Evolutionary conservation across 2,797 vertebrate species (phyloP).

Genomic region (Chaenodraco wilsoni): DNA sequence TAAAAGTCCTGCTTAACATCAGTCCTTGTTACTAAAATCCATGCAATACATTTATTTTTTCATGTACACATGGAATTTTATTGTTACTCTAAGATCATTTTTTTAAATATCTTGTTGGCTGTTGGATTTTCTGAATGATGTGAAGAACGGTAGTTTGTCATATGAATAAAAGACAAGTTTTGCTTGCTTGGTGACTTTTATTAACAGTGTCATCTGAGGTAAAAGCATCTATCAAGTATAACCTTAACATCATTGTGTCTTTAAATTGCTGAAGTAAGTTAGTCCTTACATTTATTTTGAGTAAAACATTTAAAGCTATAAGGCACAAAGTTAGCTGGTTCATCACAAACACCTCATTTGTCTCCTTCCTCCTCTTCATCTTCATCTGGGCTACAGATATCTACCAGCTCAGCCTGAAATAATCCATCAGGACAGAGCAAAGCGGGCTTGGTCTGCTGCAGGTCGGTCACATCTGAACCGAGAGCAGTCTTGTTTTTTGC

Average conservation of each 20-base stretch:
- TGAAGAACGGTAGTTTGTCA: conserved; percentile 16
- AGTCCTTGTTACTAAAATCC: conserved; percentile 2
- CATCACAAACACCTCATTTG: conserved; percentile 2
- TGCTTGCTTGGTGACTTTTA: conserved; percentile 22
- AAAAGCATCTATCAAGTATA: neutral
- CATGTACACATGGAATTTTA: conserved; percentile 7
- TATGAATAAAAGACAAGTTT: conserved; percentile 47
- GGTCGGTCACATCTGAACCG: conserved; percentile 24
- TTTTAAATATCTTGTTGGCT: conserved; percentile 10
- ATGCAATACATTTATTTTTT: neutral
- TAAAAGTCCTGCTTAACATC: neutral
- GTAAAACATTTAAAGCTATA: neutral
- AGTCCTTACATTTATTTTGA: neutral
- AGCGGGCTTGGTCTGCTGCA: conserved; percentile 10
- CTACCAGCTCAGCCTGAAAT: conserved; percentile 63
- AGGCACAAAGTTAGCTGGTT: neutral
- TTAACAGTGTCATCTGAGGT: conserved; percentile 10
- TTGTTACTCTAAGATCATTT: neutral
- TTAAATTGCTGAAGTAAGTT: neutral
- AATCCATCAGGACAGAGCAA: conserved; percentile 55
- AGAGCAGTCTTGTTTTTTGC: conserved; percentile 11
- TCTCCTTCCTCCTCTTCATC: conserved; percentile 50
- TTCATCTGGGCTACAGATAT: conserved; percentile 68
- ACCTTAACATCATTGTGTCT: neutral
- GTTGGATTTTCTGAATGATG: conserved; percentile 17